These are phyloP conservation scores for Reticulitermes speratus DNA, from an alignment of 1,140 invertebrate genomes.

Conservation along the genomic window DNA sequence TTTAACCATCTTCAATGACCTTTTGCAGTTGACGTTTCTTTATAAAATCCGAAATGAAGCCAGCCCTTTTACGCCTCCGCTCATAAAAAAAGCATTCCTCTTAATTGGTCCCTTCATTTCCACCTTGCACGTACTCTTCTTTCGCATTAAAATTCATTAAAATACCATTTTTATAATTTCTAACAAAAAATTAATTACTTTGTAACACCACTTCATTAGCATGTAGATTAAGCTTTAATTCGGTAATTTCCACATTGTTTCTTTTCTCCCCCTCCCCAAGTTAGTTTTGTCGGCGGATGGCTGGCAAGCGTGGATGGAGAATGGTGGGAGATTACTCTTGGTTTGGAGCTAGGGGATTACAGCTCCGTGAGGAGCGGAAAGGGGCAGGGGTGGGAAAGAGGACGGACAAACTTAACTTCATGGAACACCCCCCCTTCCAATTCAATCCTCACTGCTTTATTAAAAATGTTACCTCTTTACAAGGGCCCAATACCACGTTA, in stretches of 20 bases:
- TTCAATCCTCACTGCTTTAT: background rate
- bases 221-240: constrained; percentile 37
- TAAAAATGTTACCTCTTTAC: constrained; percentile 18
- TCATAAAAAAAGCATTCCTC: constrained; percentile 8
- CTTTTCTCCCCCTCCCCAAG: constrained; percentile 30
- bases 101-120: constrained; percentile 30
- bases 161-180: constrained; percentile 36
- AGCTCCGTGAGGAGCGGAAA: background rate
- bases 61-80: background rate
- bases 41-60: background rate
- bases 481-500: background rate
- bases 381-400: background rate
- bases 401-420: constrained; percentile 27
- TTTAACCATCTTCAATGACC: background rate
- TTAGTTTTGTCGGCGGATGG: constrained; percentile 21
- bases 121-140: constrained; percentile 14
- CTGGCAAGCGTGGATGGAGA: background rate
- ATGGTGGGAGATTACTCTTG: background rate
- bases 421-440: background rate
- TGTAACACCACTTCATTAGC: constrained; percentile 37
- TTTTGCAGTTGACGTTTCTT: background rate
- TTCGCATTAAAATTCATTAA: constrained; percentile 36
- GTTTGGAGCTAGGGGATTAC: background rate
- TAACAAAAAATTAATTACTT: constrained; percentile 37
- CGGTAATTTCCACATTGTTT: constrained; percentile 37